Evolutionary conservation across 2,797 vertebrate genomes (phyloP).

Genomic region (Etheostoma perlongum): DNA sequence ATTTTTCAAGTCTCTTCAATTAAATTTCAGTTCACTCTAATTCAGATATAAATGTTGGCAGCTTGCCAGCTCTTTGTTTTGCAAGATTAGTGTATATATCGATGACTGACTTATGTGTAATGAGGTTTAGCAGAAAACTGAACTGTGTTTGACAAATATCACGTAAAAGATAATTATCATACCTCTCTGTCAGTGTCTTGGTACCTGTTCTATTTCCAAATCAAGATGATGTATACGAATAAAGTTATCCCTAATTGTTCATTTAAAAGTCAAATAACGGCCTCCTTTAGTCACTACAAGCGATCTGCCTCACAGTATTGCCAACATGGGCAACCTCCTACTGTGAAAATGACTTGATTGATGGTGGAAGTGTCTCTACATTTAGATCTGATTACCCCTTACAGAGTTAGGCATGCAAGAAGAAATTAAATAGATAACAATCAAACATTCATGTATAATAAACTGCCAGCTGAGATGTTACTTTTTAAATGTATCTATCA

Average conservation of each 20-base stretch:
- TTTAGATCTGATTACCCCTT: constrained; percentile 55
- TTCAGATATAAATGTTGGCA: constrained; percentile 37
- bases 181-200: constrained; percentile 7
- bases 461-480: background rate
- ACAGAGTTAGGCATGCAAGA: constrained; percentile 22
- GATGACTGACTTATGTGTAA: constrained; percentile 42
- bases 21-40: constrained; percentile 34
- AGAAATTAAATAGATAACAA: constrained; percentile 21
- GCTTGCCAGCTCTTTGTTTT: constrained; percentile 53
- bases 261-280: constrained; percentile 66
- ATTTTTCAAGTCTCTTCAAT: constrained; percentile 33
- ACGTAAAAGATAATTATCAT: constrained; percentile 6
- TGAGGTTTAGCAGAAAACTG: constrained; percentile 45
- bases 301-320: constrained; percentile 39
- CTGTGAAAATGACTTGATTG: constrained; percentile 66
- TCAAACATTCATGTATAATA: background rate
- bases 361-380: constrained; percentile 50
- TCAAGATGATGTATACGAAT: constrained; percentile 46
- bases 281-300: constrained; percentile 53
- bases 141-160: constrained; percentile 13
- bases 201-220: constrained; percentile 27
- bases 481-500: constrained; percentile 2
- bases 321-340: constrained; percentile 37
- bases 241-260: constrained; percentile 56
- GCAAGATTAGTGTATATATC: constrained; percentile 36